Evolutionary conservation across 2,888 invertebrate species (phyloP).

Genomic region (Drosophila recens): DNA sequence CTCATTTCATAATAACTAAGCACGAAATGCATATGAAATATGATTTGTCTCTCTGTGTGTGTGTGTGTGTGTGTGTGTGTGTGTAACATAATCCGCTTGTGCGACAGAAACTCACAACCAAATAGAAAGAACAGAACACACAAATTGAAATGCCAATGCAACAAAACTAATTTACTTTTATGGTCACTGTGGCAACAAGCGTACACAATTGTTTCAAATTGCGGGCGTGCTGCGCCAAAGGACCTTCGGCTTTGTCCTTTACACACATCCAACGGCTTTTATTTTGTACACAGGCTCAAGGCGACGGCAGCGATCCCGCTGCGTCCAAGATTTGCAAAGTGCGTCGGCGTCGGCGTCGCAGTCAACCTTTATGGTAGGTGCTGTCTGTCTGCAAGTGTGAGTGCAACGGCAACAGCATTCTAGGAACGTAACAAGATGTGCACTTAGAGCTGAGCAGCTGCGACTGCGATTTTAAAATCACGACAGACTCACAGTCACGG

Average conservation of each 20-base stretch:
- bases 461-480: slow-evolving; percentile 11
- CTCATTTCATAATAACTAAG: slow-evolving; percentile 40
- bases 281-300: slow-evolving; percentile 75
- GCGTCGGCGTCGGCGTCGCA: slow-evolving; percentile 41
- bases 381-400: slow-evolving; percentile 6
- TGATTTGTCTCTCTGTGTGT: slow-evolving; percentile 15
- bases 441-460: slow-evolving; percentile 33
- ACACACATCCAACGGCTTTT: slow-evolving; percentile 65
- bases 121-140: slow-evolving; percentile 28
- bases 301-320: slow-evolving; percentile 30
- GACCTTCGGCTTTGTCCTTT: slow-evolving; percentile 28
- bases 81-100: slow-evolving; percentile 57
- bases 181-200: slow-evolving; percentile 51
- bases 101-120: slow-evolving; percentile 26
- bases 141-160: slow-evolving; percentile 77
- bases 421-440: slow-evolving; percentile 48
- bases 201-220: slow-evolving; percentile 51
- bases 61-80: background rate
- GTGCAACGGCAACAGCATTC: slow-evolving; percentile 44
- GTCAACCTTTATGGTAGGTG: background rate
- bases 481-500: background rate
- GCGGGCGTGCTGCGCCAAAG: slow-evolving; percentile 68
- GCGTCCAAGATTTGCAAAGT: slow-evolving; percentile 49
- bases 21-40: slow-evolving; percentile 38
- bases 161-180: slow-evolving; percentile 71